Evolutionary conservation across 1,140 invertebrate species (phyloP).

Genomic region (Chymomyza costata): DNA sequence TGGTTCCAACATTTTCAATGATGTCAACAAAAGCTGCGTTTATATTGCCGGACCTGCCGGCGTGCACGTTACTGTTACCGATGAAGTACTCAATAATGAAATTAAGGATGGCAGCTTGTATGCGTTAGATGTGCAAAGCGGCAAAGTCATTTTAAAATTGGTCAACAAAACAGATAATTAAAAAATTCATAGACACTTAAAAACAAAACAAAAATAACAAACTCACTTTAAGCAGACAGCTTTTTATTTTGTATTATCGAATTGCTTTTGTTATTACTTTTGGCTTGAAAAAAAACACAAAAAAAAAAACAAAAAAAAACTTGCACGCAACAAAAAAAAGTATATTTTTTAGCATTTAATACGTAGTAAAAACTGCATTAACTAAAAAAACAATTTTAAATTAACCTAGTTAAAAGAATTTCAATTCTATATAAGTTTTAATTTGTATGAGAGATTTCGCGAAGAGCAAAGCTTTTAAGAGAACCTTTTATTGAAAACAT

Average conservation of each 20-base stretch:
- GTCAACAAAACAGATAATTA: slow-evolving; percentile 69
- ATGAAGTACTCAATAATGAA: slow-evolving; percentile 82
- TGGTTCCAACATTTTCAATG: slow-evolving; percentile 72
- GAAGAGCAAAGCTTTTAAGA: slow-evolving; percentile 29
- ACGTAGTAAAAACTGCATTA: not conserved
- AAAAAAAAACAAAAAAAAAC: slow-evolving; percentile 1
- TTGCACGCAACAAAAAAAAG: not conserved
- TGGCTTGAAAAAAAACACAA: slow-evolving; percentile 4
- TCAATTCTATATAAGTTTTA: slow-evolving; percentile 56
- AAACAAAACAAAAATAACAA: not conserved
- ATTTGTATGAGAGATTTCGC: slow-evolving; percentile 64
- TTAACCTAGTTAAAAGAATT: slow-evolving; percentile 10
- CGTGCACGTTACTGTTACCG: slow-evolving; percentile 85
- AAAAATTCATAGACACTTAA: slow-evolving; percentile 9
- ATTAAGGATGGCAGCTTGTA: slow-evolving; percentile 82
- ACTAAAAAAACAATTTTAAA: too few species aligned
- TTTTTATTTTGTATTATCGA: not conserved
- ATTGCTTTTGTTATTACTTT: slow-evolving; percentile 9
- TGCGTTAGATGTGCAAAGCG: slow-evolving; percentile 77
- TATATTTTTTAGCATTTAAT: not conserved
- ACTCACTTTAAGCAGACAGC: too few species aligned
- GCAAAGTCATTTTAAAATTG: slow-evolving; percentile 70
- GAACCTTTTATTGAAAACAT: slow-evolving; percentile 13
- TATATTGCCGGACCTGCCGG: slow-evolving; percentile 85
- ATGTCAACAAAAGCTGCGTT: slow-evolving; percentile 74